Conservation (phyloP, 2,113 vertebrate genomes). For the Hippolais icterina region DNA sequence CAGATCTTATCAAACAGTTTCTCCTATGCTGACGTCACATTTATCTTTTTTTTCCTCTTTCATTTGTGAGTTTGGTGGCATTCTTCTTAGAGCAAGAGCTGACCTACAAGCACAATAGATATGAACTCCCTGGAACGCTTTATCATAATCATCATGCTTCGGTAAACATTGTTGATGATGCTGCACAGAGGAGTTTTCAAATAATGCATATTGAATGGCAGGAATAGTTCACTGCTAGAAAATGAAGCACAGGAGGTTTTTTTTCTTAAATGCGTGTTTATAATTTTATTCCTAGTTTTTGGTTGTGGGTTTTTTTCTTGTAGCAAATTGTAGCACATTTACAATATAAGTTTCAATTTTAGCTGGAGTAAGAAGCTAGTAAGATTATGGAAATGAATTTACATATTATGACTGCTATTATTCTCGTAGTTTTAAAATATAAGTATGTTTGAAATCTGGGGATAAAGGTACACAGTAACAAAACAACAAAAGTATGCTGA, state of each 20-base stretch:
- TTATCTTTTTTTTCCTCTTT: neutral
- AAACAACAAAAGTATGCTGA: neutral
- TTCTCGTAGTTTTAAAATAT: neutral
- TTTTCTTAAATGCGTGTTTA: neutral
- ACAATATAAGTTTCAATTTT: neutral
- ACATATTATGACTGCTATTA: neutral
- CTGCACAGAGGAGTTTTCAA: neutral
- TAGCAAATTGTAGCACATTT: neutral
- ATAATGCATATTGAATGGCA: neutral
- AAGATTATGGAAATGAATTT: neutral
- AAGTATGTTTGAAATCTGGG: neutral
- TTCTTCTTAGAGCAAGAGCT: neutral
- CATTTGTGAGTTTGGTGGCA: neutral
- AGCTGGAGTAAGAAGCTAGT: neutral
- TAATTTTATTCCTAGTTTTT: neutral
- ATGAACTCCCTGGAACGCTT: neutral
- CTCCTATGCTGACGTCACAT: neutral
- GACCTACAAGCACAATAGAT: neutral
- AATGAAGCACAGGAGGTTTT: neutral
- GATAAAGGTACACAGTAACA: neutral
- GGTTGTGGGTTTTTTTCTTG: neutral
- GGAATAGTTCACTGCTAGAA: neutral
- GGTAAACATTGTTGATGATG: constrained; percentile 1
- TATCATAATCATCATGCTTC: constrained; percentile 19
- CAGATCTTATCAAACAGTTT: neutral